phyloP scores from a whole-genome alignment of 2,888 invertebrate species.

The Stratiomys singularior region DNA sequence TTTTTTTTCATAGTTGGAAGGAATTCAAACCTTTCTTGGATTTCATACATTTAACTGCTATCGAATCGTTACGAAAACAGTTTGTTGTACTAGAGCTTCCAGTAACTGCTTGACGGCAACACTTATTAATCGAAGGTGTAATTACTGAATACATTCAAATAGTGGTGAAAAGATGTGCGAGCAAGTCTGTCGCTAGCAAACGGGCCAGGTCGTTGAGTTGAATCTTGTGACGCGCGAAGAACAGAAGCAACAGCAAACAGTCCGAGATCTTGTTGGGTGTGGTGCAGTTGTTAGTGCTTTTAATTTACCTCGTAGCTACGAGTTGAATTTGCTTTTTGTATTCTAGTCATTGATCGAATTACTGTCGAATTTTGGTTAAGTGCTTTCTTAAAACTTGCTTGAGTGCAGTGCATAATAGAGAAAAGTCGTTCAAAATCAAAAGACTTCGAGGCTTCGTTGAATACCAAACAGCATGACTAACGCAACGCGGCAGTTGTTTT shows the following conservation, averaged over 20 bases:
- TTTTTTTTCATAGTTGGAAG: no score
- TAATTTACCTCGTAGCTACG: not conserved
- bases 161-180: constrained; percentile 29
- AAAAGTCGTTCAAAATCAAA: constrained; percentile 21
- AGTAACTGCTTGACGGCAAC: not conserved
- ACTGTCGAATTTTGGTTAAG: not conserved
- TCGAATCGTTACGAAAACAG: no score
- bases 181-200: not conserved
- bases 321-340: not conserved
- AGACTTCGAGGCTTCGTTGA: constrained; percentile 28
- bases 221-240: constrained; percentile 39
- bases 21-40: no score
- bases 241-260: constrained; percentile 16
- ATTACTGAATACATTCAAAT: not conserved
- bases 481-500: constrained; percentile 18
- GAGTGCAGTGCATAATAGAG: not conserved
- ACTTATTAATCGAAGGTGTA: not conserved
- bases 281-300: constrained; percentile 17
- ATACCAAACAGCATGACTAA: constrained; percentile 31
- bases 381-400: not conserved
- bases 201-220: constrained; percentile 12
- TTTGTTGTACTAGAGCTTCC: constrained; percentile 10
- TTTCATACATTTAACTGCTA: no score
- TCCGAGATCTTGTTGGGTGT: constrained; percentile 38
- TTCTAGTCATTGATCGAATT: constrained; percentile 7